Evolutionary conservation across 2,888 invertebrate species (phyloP), one percentile per base, ranked within the genome.

Genomic region (Saturnia japonica): DNA sequence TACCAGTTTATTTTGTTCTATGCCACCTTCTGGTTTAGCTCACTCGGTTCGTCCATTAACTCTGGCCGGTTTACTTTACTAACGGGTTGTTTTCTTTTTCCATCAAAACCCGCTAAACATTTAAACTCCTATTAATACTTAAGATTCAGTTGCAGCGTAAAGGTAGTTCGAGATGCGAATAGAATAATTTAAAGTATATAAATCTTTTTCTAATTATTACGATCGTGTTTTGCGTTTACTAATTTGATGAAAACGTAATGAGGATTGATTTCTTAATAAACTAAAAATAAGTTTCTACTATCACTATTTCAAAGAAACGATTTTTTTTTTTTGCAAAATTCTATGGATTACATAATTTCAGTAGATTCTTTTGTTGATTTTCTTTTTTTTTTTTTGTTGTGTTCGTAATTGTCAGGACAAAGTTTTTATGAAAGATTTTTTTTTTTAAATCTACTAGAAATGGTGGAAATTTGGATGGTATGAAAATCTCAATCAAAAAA

Each of bases 31-130:
- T 85, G 94, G 91, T 89, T 92, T 91, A 72, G 81, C 93, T 88
- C 95, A 95, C 77, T 95, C 95, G 69, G 84, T 91, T 71, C 93
- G 91, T 88, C 94, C 95, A 86, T 95, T 95, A 88, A 91, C 94
- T 77, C 84, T 81, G 76, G 82, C 83, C 81, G 84, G 85, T 88
- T 89, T 89, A 87, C 82, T 87, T 89, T 85, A 82, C 80, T 78
- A 81, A 60, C 77, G 76, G 76, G 78, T 76, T 88, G 82, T 88
- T 87, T 87, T 85, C 79, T 82, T 82, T 78, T 74, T 71, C 72
- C 68, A 76, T 74, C 76, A 77, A 73, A 74, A 78, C 77, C 70
- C 71, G 75, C 73, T 74, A 69, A 78, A 77, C 75, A 78, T 76
- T 51, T 45, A 47, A 64, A 25, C 70, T 76, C 76, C 71, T 76